These are phyloP conservation scores for Menura novaehollandiae DNA, from an alignment of 2,113 vertebrate genomes.

Conservation along the genomic window DNA sequence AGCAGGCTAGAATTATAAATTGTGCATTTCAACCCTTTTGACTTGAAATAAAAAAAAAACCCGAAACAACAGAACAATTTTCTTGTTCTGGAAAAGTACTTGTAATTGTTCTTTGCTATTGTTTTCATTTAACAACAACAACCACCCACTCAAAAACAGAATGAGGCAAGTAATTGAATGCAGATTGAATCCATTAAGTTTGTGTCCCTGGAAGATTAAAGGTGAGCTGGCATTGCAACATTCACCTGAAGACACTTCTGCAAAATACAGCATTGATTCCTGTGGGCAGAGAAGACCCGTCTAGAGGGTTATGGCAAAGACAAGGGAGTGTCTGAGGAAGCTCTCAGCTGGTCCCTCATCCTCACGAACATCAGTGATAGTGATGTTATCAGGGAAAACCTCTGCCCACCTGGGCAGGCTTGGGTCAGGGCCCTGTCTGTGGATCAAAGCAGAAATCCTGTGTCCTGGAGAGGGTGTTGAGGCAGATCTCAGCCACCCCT, in stretches of 20 bases:
- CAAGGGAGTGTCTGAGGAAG: neutral
- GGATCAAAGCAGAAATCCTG: neutral
- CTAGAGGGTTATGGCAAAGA: neutral
- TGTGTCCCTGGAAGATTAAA: neutral
- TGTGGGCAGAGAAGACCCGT: neutral
- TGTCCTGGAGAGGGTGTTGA: neutral
- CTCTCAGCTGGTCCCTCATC: neutral
- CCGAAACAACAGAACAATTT: neutral
- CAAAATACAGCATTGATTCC: neutral
- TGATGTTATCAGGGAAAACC: neutral
- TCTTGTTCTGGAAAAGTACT: neutral
- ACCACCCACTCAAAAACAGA: neutral
- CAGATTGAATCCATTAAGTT: neutral
- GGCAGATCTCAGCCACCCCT: neutral
- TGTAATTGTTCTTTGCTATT: neutral
- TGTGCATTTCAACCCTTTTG: neutral
- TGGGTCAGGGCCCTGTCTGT: neutral
- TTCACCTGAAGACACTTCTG: neutral
- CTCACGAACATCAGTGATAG: neutral
- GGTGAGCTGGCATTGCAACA: neutral
- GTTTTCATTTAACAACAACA: neutral
- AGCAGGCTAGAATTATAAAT: neutral
- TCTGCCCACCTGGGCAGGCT: accelerated
- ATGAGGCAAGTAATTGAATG: neutral
- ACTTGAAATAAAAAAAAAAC: neutral